phyloP scores from a whole-genome alignment of 2,113 vertebrate genomes.

The Saguinus midas region DNA sequence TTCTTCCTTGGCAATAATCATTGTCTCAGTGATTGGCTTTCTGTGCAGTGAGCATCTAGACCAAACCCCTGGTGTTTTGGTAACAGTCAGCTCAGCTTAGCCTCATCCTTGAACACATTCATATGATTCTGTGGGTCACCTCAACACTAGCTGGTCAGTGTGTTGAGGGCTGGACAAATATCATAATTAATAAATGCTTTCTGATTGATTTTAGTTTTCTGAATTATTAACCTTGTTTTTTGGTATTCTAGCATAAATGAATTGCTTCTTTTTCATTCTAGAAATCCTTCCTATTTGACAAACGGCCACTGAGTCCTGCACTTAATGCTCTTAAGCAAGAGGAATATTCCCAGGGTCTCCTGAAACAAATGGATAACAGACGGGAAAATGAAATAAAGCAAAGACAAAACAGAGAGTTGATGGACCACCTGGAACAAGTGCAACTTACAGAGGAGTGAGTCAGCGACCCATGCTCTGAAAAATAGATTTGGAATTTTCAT shows the following conservation, averaged over 20 bases:
- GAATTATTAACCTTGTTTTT: conserved; percentile 8
- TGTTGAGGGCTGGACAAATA: no score
- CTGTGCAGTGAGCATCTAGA: no score
- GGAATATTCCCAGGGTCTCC: conserved; percentile 82
- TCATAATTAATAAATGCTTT: neutral
- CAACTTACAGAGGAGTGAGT: conserved; percentile 88
- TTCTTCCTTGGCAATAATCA: no score
- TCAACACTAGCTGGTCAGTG: no score
- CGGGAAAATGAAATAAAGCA: conserved; percentile 72
- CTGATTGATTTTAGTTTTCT: conserved; percentile 1
- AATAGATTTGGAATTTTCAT: neutral
- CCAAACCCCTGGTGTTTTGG: no score
- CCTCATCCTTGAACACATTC: neutral
- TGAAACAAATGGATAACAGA: conserved; percentile 79
- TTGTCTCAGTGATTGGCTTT: no score
- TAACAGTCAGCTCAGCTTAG: neutral
- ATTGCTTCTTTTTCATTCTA: conserved; percentile 70
- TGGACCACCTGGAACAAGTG: conserved; percentile 83
- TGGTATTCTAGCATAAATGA: neutral
- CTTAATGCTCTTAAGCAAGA: conserved; percentile 79
- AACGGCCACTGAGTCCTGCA: conserved; percentile 83
- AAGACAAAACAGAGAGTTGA: conserved; percentile 78
- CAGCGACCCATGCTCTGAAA: neutral
- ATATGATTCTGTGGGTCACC: neutral
- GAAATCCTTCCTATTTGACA: conserved; percentile 86